phyloP scores from a whole-genome alignment of 1,140 invertebrate genomes.

The Frieseomelitta varia region DNA sequence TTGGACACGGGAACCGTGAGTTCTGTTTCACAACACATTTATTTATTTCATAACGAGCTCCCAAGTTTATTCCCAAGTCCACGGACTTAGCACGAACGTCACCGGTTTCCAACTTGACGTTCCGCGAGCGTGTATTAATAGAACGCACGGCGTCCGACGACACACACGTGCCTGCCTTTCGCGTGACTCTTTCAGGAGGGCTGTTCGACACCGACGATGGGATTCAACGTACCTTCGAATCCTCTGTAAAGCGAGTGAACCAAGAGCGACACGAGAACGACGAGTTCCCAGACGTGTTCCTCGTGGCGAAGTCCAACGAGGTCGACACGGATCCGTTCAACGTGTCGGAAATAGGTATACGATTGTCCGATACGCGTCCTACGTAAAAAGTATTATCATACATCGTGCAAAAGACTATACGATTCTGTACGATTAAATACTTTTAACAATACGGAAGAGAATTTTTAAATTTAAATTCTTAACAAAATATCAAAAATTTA shows the following conservation, averaged over 20 bases:
- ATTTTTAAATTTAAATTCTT: no score
- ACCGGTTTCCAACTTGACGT: neutral
- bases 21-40: no score
- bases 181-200: slow-evolving; percentile 57
- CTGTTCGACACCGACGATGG: slow-evolving; percentile 66
- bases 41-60: no score
- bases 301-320: slow-evolving; percentile 31
- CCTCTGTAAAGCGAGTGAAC: slow-evolving; percentile 60
- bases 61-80: neutral
- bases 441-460: no score
- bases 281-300: slow-evolving; percentile 47
- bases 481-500: no score
- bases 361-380: no score
- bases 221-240: slow-evolving; percentile 59
- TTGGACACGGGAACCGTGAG: neutral
- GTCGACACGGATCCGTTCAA: slow-evolving; percentile 57
- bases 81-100: no score
- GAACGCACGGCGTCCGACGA: neutral
- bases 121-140: slow-evolving; percentile 17
- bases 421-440: neutral
- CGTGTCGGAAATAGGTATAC: slow-evolving; percentile 53
- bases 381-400: no score
- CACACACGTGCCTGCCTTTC: neutral
- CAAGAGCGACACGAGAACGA: slow-evolving; percentile 44
- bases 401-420: neutral